Conservation (phyloP, 2,113 vertebrate genomes). For the Rousettus leschenaultii region DNA sequence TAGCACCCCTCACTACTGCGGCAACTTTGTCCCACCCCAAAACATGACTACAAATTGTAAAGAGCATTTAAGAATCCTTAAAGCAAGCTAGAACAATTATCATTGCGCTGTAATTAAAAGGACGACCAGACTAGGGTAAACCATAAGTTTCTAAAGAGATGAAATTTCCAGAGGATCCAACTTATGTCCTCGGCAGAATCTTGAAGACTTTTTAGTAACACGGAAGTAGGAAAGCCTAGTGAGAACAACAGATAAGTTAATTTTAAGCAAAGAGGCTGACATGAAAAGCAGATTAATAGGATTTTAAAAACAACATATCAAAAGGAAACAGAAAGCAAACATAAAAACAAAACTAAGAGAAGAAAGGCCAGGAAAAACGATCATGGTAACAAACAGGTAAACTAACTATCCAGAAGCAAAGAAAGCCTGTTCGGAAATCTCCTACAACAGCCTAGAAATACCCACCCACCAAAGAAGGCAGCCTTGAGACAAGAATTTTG, state of each 20-base stretch:
- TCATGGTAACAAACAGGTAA: constrained; percentile 1
- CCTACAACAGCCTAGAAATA: neutral
- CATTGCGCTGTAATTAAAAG: constrained; percentile 3
- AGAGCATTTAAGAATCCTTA: neutral
- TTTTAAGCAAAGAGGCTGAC: neutral
- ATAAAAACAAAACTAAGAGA: neutral
- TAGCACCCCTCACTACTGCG: neutral
- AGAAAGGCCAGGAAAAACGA: constrained; percentile 7
- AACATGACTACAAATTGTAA: constrained; percentile 12
- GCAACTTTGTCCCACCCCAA: neutral
- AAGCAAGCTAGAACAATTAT: neutral
- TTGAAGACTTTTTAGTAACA: neutral
- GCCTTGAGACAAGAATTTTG: neutral
- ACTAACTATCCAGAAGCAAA: neutral
- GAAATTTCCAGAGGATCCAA: constrained; percentile 17
- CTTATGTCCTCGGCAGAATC: neutral
- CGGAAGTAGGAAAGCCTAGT: neutral
- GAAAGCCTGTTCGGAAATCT: neutral
- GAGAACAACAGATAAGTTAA: neutral
- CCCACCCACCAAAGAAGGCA: neutral
- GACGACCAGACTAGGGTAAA: neutral
- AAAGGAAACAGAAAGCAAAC: neutral
- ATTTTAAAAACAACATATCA: constrained; percentile 7
- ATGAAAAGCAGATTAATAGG: neutral
- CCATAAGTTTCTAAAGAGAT: constrained; percentile 7